A percentile compares a stretch with the other conserved stretches of the same genome.
Evolutionary conservation across 2,113 vertebrate genomes (phyloP).

Genomic region (Ageneiosus marmoratus): DNA sequence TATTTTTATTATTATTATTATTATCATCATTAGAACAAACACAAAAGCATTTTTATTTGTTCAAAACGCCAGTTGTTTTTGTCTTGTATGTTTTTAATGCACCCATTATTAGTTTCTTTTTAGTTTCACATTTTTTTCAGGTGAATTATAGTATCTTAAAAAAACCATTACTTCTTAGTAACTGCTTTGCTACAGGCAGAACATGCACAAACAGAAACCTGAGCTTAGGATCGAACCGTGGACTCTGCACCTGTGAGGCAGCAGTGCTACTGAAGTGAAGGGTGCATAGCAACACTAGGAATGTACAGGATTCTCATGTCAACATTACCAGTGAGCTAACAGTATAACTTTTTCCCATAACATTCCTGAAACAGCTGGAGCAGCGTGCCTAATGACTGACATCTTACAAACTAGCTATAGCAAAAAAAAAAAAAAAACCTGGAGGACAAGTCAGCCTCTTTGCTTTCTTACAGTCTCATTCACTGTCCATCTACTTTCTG

Average conservation of each 20-base stretch:
- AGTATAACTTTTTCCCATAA: neutral
- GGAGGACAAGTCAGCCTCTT: neutral
- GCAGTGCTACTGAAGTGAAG: neutral
- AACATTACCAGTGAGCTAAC: neutral
- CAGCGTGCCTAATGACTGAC: neutral
- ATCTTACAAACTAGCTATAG: neutral
- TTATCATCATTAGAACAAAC: too few relatives aligned
- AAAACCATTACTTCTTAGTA: neutral
- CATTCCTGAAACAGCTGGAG: neutral
- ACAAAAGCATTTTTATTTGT: too few relatives aligned
- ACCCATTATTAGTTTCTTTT: too few relatives aligned
- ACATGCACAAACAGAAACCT: neutral
- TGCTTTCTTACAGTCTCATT: neutral
- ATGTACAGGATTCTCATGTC: neutral
- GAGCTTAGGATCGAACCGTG: neutral
- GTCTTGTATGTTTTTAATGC: too few relatives aligned
- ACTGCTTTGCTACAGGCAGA: too few relatives aligned
- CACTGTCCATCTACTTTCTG: neutral
- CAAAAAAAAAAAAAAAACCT: neutral
- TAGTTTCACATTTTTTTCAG: too few relatives aligned
- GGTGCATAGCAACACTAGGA: neutral
- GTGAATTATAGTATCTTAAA: too few relatives aligned
- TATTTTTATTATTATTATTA: too few relatives aligned
- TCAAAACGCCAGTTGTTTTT: too few relatives aligned
- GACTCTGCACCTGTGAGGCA: neutral